These are phyloP conservation scores for Eristalinus sepulchralis DNA, from an alignment of 2,888 invertebrate genomes.

Conservation along the genomic window DNA sequence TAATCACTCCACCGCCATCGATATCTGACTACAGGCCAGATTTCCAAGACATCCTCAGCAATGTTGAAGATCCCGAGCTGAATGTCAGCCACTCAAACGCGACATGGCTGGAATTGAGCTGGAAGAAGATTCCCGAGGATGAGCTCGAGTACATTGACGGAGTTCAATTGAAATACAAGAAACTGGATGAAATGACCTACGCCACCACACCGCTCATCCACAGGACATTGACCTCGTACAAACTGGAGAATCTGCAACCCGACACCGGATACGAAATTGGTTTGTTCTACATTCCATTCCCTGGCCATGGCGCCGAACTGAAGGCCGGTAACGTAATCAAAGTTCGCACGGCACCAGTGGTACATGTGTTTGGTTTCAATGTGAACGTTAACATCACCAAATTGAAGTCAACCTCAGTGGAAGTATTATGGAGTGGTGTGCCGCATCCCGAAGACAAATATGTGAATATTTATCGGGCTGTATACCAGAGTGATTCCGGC, in stretches of 20 bases:
- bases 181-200: slow-evolving; percentile 90
- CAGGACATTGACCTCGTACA: slow-evolving; percentile 88
- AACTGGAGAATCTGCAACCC: slow-evolving; percentile 89
- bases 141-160: slow-evolving; percentile 93
- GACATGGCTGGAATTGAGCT: slow-evolving; percentile 88
- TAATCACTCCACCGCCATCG: slow-evolving; percentile 80
- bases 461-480: slow-evolving; percentile 93
- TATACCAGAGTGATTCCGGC: slow-evolving; percentile 88
- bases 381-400: slow-evolving; percentile 88
- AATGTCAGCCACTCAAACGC: slow-evolving; percentile 88
- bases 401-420: slow-evolving; percentile 89
- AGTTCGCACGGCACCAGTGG: slow-evolving; percentile 86
- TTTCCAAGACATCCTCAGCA: slow-evolving; percentile 81
- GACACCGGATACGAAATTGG: slow-evolving; percentile 91
- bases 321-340: slow-evolving; percentile 87
- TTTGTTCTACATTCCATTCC: slow-evolving; percentile 91
- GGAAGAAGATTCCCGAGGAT: slow-evolving; percentile 91
- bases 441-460: slow-evolving; percentile 94
- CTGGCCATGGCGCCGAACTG: slow-evolving; percentile 89
- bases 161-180: slow-evolving; percentile 92
- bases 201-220: slow-evolving; percentile 93
- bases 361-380: slow-evolving; percentile 92
- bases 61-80: slow-evolving; percentile 87
- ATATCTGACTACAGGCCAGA: slow-evolving; percentile 79
- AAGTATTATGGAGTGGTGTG: slow-evolving; percentile 91